These are phyloP conservation scores for Arion vulgaris DNA, from an alignment of 1,140 invertebrate species.

Conservation along the genomic window DNA sequence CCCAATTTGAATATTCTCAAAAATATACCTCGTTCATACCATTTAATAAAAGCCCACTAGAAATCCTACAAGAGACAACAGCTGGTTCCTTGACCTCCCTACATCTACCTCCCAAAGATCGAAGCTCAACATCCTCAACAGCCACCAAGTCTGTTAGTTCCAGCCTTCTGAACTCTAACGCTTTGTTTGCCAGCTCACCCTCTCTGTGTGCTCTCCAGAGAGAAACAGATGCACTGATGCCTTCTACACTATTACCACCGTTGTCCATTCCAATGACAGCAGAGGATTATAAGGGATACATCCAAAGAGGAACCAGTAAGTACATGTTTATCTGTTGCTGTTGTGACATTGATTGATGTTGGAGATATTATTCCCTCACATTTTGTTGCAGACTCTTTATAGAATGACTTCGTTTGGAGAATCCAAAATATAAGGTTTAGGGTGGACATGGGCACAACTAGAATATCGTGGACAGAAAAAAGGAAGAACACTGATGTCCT, in stretches of 20 bases:
- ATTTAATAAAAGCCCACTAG: constrained; percentile 8
- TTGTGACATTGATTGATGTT: too few species aligned
- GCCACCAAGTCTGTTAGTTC: not conserved
- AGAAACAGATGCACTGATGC: constrained; percentile 46
- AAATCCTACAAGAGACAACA: constrained; percentile 37
- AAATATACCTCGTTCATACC: not conserved
- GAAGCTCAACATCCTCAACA: not conserved
- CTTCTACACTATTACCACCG: constrained; percentile 44
- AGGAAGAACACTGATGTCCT: too few species aligned
- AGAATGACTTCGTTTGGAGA: too few species aligned
- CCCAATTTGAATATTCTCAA: constrained; percentile 30
- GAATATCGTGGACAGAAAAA: too few species aligned
- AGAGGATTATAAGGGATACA: constrained; percentile 45
- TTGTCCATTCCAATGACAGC: constrained; percentile 40
- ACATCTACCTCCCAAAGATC: not conserved
- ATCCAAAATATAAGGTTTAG: too few species aligned
- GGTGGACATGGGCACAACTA: too few species aligned
- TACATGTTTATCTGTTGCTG: not conserved
- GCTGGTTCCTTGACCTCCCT: constrained; percentile 28
- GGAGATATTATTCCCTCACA: too few species aligned
- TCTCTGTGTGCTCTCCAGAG: constrained; percentile 43
- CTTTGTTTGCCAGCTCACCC: constrained; percentile 37
- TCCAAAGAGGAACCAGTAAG: constrained; percentile 50
- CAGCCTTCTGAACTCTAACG: constrained; percentile 24
- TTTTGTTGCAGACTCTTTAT: too few species aligned